Percentiles rank a stretch among this genome's conserved stretches.
Evolutionary conservation across 2,113 vertebrate genomes (phyloP).

Genomic region (Rhabdomys dilectus): DNA sequence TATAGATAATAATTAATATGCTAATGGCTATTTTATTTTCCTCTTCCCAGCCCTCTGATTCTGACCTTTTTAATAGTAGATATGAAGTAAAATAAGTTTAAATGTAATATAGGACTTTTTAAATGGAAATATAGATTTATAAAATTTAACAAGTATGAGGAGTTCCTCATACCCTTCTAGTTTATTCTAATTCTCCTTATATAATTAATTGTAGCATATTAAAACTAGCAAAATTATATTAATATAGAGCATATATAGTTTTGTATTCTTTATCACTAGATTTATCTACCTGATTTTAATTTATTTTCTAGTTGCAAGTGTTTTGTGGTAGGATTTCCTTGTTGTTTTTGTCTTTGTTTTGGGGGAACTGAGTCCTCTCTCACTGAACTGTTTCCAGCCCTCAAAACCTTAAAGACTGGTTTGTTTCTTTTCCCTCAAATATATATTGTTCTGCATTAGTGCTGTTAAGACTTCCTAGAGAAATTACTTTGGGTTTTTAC

Average conservation of each 20-base stretch:
- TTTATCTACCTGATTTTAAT: conserved; percentile 13
- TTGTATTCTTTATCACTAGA: background rate
- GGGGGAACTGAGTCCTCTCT: background rate
- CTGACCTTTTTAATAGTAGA: background rate
- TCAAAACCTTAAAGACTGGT: background rate
- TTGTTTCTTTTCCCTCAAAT: conserved; percentile 12
- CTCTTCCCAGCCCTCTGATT: background rate
- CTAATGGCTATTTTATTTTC: background rate
- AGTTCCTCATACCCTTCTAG: background rate
- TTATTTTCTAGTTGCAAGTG: background rate
- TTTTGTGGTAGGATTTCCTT: background rate
- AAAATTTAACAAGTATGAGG: background rate
- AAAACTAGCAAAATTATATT: background rate
- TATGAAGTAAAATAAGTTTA: background rate
- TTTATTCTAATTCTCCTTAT: background rate
- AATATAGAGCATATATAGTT: background rate
- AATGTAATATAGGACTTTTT: background rate
- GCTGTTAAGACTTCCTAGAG: background rate
- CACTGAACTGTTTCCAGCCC: background rate
- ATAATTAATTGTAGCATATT: background rate
- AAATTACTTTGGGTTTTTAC: background rate
- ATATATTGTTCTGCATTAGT: conserved; percentile 4
- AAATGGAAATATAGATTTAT: conserved; percentile 9
- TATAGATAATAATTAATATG: background rate
- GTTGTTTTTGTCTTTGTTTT: background rate